phyloP scores from a whole-genome alignment of 1,140 invertebrate genomes.

The Anoplophora glabripennis region DNA sequence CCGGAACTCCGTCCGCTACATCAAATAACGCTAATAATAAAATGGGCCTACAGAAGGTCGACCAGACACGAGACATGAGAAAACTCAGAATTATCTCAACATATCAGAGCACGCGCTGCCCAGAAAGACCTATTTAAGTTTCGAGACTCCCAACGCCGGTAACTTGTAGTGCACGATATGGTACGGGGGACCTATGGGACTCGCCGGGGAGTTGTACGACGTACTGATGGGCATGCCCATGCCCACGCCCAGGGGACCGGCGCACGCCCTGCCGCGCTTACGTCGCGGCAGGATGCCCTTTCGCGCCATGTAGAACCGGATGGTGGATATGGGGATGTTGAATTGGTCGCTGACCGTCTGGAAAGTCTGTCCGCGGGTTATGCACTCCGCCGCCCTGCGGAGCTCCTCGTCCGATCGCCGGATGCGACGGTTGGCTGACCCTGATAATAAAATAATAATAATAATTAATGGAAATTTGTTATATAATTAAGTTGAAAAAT shows the following conservation, averaged over 20 bases:
- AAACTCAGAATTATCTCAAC: background rate
- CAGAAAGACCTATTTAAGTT: constrained; percentile 41
- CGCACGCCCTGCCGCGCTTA: constrained; percentile 61
- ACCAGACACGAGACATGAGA: constrained; percentile 1
- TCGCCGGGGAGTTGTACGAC: constrained; percentile 49
- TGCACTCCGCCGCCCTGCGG: constrained; percentile 73
- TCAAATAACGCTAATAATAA: background rate
- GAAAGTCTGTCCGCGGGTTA: constrained; percentile 75
- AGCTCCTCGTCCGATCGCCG: constrained; percentile 70
- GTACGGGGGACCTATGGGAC: constrained; percentile 63
- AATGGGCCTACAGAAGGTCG: background rate
- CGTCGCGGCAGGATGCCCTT: constrained; percentile 74
- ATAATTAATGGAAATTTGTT: background rate
- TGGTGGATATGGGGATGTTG: constrained; percentile 81
- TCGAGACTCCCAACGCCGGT: constrained; percentile 54
- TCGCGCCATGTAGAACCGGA: constrained; percentile 78
- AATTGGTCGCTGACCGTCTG: constrained; percentile 80
- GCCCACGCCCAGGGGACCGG: constrained; percentile 33
- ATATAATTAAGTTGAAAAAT: background rate
- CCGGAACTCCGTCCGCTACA: too few relatives aligned
- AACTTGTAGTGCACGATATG: constrained; percentile 73
- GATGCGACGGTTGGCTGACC: constrained; percentile 50
- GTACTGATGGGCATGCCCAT: constrained; percentile 35
- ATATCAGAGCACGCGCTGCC: background rate
- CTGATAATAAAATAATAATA: constrained; percentile 23